Percentiles rank a stretch among this genome's conserved stretches.
Conservation (phyloP, 2,113 vertebrate genomes). For the Calypte anna region DNA sequence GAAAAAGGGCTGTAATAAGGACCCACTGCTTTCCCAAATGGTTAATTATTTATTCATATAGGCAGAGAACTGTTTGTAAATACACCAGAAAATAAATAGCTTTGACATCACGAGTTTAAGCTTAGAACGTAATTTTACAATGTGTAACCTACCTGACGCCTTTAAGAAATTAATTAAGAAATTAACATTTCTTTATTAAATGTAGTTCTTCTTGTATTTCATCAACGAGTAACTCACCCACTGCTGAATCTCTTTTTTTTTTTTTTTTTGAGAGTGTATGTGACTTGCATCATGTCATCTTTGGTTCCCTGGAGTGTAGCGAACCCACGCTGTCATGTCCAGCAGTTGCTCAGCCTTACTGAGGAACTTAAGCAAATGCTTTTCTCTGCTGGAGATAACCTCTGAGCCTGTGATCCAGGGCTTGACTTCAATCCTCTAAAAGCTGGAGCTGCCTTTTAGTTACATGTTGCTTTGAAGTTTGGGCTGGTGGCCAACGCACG, state of each 20-base stretch:
- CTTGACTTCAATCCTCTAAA: not conserved
- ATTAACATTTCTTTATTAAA: not conserved
- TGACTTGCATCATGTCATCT: not conserved
- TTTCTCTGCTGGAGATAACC: not conserved
- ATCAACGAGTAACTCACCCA: not conserved
- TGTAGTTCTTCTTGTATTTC: not conserved
- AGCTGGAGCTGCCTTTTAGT: not conserved
- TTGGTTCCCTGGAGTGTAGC: not conserved
- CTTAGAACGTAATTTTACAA: not conserved
- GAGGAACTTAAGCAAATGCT: not conserved
- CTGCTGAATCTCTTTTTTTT: not conserved
- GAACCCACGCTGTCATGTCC: accelerated
- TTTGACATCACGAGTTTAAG: not conserved
- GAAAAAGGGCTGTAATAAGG: not conserved
- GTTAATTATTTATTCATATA: not conserved
- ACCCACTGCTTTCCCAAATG: not conserved
- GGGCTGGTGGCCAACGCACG: not conserved
- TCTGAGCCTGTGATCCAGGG: not conserved
- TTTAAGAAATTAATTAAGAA: not conserved
- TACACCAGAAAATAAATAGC: not conserved
- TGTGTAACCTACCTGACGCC: not conserved
- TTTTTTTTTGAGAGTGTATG: accelerated
- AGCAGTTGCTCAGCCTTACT: not conserved
- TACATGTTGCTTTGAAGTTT: not conserved
- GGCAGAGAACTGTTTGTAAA: not conserved